Evolutionary conservation across 1,140 invertebrate genomes (phyloP).

Genomic region (Cryptotermes secundus): DNA sequence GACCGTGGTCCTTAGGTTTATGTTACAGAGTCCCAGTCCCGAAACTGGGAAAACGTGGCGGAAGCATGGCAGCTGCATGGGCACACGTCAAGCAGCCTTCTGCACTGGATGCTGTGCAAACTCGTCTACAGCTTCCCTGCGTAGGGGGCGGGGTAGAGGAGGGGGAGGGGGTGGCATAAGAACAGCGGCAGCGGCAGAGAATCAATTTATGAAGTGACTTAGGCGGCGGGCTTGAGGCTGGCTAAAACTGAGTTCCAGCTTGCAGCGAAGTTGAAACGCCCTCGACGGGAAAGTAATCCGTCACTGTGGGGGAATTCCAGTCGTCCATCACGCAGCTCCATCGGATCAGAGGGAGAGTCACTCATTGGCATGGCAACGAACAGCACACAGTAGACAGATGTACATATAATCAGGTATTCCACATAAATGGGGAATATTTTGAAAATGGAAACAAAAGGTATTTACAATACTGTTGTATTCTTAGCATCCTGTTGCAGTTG

Average conservation of each 20-base stretch:
- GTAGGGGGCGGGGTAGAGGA: too few species aligned
- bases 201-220: constrained; percentile 20
- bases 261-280: neutral
- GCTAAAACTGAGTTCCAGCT: too few species aligned
- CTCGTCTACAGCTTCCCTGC: neutral
- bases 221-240: neutral
- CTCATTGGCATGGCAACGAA: neutral
- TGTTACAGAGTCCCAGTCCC: neutral
- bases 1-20: neutral
- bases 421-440: too few species aligned
- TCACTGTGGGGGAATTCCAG: constrained; percentile 3
- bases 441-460: too few species aligned
- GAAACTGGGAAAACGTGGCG: neutral
- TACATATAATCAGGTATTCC: too few species aligned
- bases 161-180: neutral
- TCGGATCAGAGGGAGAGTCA: neutral
- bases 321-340: neutral
- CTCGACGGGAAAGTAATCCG: neutral
- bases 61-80: neutral
- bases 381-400: too few species aligned
- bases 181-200: neutral
- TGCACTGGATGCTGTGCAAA: neutral
- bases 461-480: too few species aligned
- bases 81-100: too few species aligned
- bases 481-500: too few species aligned